Base-by-base conservation (phyloP, 2,113 vertebrate species). In the Himantopus leucocephalus region DNA sequence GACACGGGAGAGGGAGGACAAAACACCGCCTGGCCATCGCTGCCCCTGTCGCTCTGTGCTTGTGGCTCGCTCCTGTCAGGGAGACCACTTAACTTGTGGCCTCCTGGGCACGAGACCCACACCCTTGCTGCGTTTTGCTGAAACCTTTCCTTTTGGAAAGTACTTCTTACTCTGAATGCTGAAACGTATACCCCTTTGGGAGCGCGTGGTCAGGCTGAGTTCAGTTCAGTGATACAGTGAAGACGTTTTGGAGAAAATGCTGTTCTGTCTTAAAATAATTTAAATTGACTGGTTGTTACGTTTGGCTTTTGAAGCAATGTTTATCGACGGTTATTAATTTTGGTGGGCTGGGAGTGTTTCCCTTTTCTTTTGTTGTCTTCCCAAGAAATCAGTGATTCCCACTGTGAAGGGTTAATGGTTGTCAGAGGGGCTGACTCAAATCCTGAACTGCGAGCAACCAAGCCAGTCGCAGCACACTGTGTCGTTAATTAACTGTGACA, bases 101-200 rank as follows among this genome's bases (percentile, higher is more conserved):
- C 21, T 92, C 17, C 43, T 2, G 5, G 30, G 32, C 22, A 1
- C 3, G 15, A 16, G 39, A 53, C 24, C 14, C 8, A 11, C 52
- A 18, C 16, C 75, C 60, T 76, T 45, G 12, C 10, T 15, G 14
- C 1, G 0, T 39, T 90, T 79, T 8, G 10, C 76, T 53, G 72
- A 59, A 86, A 74, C 8, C 8, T 50, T 83, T 37, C 32, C n/a
- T n/a, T 78, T 78, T 19, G 32, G 37, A 53, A 80, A 52, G 70
- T 14, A 19, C 17, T 70, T 70, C 17, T 64, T 37, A 35, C 20
- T 83, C 47, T 8, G 45, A 16, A 14, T 23, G 19, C 35, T 48
- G 21, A 62, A 87, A 79, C 1, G 3, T 17, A 3, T 8, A 20
- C 0, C 0, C 2, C 32, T 30, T n/a, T 20, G 43, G 47, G 32